Base-by-base conservation (phyloP, 2,888 invertebrate genomes). In the Drosophila mimetica region DNA sequence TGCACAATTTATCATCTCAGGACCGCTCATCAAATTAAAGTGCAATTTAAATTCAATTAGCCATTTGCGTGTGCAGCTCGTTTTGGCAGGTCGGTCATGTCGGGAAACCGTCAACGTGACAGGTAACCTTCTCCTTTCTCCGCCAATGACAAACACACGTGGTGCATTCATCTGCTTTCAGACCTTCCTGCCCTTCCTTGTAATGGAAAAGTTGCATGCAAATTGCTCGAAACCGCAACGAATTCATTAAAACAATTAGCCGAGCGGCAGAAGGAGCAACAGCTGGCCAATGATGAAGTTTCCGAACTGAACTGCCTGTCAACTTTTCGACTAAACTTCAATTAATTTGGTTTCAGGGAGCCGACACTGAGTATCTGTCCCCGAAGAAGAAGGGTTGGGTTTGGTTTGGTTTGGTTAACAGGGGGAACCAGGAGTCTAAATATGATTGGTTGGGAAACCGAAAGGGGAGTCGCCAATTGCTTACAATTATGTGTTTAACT, bases 11-110 rank as follows among this genome's bases (percentile, higher is more conserved):
- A 89, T 89, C 89, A 87, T 74, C 63, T 57, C 52, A 42, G 51
- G 16, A n/a, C 7, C 16, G 16, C 16, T 47, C 54, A 39, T 47
- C 84, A 89, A 88, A 85, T 85, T 85, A 85, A 88, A 89, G 74
- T 73, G 89, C 85, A 85, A 85, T 89, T 85, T 89, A 89, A 74
- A 89, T 85, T 85, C 85, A 85, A 85, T 85, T 89, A 85, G 84
- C 85, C 75, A 83, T 88, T 85, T 85, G 88, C 88, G 81, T 89
- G 88, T 66, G 74, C 61, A 32, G 34, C 61, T 50, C 57, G 67
- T 46, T 55, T 59, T 36, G 55, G 52, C 55, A 55, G 67, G 34
- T 39, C 55, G 51, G 42, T 37, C 58, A 59, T 74, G 69, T 53
- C 74, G 57, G 53, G 41, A 59, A 67, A 58, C 53, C 51, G 60